Percentiles rank a stretch among this genome's conserved stretches.
Evolutionary conservation across 2,797 vertebrate species (phyloP).

Genomic region (Choloepus didactylus): DNA sequence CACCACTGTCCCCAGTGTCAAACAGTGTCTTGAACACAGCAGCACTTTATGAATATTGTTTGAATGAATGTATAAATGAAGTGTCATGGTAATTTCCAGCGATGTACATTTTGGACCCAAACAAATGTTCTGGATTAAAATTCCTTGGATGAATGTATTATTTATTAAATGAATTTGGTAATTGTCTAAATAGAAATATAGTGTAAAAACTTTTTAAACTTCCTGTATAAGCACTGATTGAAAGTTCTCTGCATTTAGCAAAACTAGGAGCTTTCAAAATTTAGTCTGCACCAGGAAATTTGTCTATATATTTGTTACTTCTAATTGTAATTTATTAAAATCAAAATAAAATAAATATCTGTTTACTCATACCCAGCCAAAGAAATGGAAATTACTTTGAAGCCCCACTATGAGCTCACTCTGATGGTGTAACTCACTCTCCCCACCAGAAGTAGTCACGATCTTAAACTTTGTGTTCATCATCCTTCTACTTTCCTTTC

Average conservation of each 20-base stretch:
- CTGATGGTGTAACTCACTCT: not conserved
- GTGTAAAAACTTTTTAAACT: not conserved
- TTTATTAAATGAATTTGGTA: not conserved
- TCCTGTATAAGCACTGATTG: not conserved
- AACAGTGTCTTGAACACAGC: not conserved
- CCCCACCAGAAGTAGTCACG: too few species aligned
- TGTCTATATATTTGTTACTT: not conserved
- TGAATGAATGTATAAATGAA: constrained; percentile 2
- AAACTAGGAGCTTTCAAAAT: not conserved
- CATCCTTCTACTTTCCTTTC: not conserved
- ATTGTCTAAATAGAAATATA: not conserved
- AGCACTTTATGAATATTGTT: constrained; percentile 10
- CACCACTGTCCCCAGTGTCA: not conserved
- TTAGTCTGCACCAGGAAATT: not conserved
- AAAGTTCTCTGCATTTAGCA: not conserved
- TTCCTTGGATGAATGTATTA: not conserved
- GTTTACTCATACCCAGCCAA: not conserved
- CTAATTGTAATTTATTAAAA: not conserved
- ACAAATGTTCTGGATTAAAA: not conserved
- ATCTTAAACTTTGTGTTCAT: not conserved
- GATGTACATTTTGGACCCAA: not conserved
- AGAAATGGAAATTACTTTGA: not conserved
- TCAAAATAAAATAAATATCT: not conserved
- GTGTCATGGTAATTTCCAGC: not conserved
- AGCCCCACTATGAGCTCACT: not conserved